Evolutionary conservation across 2,888 invertebrate species (phyloP).

Genomic region (Lacanobia oleracea): DNA sequence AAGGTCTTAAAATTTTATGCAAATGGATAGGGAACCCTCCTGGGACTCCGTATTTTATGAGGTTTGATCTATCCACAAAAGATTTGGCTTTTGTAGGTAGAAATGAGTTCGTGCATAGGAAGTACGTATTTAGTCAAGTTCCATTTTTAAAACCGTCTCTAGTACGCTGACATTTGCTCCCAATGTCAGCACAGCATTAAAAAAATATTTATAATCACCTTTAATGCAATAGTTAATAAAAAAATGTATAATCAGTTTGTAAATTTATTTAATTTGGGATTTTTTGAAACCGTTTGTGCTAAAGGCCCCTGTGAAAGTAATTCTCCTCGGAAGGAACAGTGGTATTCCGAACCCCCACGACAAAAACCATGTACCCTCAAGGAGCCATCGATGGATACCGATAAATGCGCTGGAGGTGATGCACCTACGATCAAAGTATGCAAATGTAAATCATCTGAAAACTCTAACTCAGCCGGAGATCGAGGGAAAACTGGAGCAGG

Average conservation of each 20-base stretch:
- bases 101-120: slow-evolving; percentile 19
- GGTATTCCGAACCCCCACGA: slow-evolving; percentile 18
- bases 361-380: slow-evolving; percentile 3
- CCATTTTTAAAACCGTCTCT: slow-evolving; percentile 48
- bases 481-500: slow-evolving; percentile 88
- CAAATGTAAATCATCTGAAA: slow-evolving; percentile 66
- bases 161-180: slow-evolving; percentile 41
- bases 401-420: slow-evolving; percentile 70
- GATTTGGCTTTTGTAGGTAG: not conserved
- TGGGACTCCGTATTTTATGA: too few species aligned
- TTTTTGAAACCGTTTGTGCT: slow-evolving; percentile 82
- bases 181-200: slow-evolving; percentile 45
- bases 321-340: slow-evolving; percentile 69
- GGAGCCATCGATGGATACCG: slow-evolving; percentile 6
- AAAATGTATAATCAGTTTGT: slow-evolving; percentile 66
- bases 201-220: slow-evolving; percentile 38
- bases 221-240: slow-evolving; percentile 8
- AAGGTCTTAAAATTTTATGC: too few species aligned
- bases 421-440: slow-evolving; percentile 56
- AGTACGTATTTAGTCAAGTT: not conserved
- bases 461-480: slow-evolving; percentile 72
- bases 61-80: too few species aligned
- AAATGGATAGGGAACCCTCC: too few species aligned
- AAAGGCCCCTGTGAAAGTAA: slow-evolving; percentile 68
- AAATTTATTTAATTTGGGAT: slow-evolving; percentile 77